A percentile compares a stretch with the other conserved stretches of the same genome.
Evolutionary conservation across 2,113 vertebrate species (phyloP).

Genomic region (Zonotrichia leucophrys): DNA sequence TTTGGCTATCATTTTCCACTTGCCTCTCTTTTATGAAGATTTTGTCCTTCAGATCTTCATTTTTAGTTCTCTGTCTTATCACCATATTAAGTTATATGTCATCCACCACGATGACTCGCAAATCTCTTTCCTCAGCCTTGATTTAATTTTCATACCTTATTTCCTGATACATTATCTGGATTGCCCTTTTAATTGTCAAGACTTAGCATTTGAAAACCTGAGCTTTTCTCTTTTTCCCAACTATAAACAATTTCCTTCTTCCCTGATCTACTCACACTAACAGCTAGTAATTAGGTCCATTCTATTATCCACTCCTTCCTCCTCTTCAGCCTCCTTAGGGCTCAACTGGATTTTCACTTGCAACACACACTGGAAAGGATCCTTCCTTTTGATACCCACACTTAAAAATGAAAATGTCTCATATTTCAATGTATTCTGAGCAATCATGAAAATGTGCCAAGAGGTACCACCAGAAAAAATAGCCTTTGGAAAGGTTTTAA

Average conservation of each 20-base stretch:
- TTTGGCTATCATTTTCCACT: not conserved
- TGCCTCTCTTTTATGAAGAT: not conserved
- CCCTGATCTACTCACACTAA: not conserved
- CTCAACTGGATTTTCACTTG: not conserved
- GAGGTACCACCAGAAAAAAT: not conserved
- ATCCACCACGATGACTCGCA: not conserved
- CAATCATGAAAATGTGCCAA: not conserved
- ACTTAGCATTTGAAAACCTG: not conserved
- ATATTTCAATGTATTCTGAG: not conserved
- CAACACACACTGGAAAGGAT: not conserved
- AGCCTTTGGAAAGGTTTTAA: not conserved
- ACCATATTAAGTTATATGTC: not conserved
- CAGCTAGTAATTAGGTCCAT: not conserved
- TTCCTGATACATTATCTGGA: not conserved
- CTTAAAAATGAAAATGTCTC: not conserved
- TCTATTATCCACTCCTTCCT: not conserved
- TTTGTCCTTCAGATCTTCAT: not conserved
- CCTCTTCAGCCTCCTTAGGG: not conserved
- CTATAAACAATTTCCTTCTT: not conserved
- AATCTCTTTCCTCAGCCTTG: not conserved
- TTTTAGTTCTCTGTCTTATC: not conserved
- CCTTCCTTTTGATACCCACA: not conserved
- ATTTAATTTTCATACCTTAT: not conserved
- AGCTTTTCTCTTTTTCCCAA: not conserved
- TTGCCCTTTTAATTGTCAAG: not conserved